Evolutionary conservation across 2,113 vertebrate species (phyloP).

Genomic region (Stercorarius parasiticus): DNA sequence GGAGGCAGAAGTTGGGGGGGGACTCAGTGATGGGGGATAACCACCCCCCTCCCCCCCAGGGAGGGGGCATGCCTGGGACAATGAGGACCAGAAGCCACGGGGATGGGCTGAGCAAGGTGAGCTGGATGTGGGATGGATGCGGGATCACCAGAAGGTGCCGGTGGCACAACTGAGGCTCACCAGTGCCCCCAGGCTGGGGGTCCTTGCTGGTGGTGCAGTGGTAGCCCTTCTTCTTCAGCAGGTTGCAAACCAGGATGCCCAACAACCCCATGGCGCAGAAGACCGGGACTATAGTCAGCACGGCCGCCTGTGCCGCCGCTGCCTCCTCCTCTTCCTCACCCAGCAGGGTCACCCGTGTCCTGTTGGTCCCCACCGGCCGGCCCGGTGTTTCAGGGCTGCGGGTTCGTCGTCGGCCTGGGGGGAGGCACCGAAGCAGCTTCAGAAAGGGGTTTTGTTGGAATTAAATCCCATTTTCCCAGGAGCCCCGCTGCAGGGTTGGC

Average conservation of each 20-base stretch:
- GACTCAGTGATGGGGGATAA: background rate
- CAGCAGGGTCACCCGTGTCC: background rate
- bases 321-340: constrained; percentile 51
- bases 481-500: background rate
- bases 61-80: background rate
- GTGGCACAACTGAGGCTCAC: constrained; percentile 39
- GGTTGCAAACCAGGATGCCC: constrained; percentile 93
- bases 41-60: rapidly evolving
- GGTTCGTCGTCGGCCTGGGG: background rate
- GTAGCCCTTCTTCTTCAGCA: constrained; percentile 94
- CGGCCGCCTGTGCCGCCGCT: constrained; percentile 81
- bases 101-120: background rate
- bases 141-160: too few species aligned
- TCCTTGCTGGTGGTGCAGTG: constrained; percentile 87
- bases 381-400: constrained; percentile 2
- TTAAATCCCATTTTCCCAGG: background rate
- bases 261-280: constrained; percentile 93
- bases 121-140: background rate
- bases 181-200: constrained; percentile 67
- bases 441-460: rapidly evolving
- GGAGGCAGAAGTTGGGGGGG: background rate
- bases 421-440: background rate
- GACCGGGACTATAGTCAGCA: constrained; percentile 89
- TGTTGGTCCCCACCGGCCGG: background rate
- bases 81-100: rapidly evolving